Evolutionary conservation across 2,113 vertebrate species (phyloP).

Genomic region (Pipra filicauda): DNA sequence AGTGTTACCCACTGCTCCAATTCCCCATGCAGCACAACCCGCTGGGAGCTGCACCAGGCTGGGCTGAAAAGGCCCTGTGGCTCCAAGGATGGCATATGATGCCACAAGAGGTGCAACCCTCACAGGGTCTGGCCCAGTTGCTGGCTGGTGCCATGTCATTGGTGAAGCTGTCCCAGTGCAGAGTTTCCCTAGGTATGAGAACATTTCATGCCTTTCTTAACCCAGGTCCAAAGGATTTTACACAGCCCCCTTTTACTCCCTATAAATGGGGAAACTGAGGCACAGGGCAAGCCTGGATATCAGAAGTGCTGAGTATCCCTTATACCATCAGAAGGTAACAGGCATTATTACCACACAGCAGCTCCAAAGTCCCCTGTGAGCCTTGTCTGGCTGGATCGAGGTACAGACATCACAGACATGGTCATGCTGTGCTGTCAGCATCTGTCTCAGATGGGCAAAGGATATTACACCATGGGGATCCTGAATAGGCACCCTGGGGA

Average conservation of each 20-base stretch:
- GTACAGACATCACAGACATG: rapidly evolving
- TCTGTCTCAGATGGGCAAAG: rapidly evolving
- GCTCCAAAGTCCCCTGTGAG: neutral
- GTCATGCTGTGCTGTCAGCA: rapidly evolving
- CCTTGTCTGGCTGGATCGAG: neutral
- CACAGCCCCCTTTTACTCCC: rapidly evolving
- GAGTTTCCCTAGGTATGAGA: neutral
- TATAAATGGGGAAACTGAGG: neutral
- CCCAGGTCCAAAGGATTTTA: neutral
- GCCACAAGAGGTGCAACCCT: rapidly evolving
- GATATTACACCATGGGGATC: no score
- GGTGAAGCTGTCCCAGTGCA: neutral
- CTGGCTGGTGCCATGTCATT: rapidly evolving
- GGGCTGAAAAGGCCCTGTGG: neutral
- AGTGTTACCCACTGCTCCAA: neutral
- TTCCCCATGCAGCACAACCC: neutral
- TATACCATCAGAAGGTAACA: rapidly evolving
- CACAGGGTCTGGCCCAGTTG: rapidly evolving
- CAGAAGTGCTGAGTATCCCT: rapidly evolving
- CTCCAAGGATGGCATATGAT: rapidly evolving
- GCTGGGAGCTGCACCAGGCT: neutral
- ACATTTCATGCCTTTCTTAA: neutral
- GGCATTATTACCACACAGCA: neutral
- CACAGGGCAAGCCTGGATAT: neutral
- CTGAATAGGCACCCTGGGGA: neutral